phyloP scores from a whole-genome alignment of 2,888 invertebrate species.

The Melipona beecheii region DNA sequence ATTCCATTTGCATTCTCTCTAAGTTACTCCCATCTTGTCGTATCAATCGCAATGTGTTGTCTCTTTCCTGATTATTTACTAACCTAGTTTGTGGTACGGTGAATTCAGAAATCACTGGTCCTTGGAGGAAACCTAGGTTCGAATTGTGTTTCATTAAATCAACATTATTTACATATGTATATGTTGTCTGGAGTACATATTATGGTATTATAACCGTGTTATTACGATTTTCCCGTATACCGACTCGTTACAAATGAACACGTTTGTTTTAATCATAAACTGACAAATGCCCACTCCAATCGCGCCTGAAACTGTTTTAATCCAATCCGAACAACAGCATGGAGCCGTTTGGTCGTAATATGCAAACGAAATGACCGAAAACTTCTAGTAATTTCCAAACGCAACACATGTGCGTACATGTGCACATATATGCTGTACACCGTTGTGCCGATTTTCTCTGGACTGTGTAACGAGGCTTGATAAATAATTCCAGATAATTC shows the following conservation, averaged over 20 bases:
- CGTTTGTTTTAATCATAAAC: background rate
- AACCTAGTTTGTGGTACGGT: background rate
- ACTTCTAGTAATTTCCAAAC: constrained; percentile 2
- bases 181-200: background rate
- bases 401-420: too few relatives aligned
- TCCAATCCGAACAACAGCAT: background rate
- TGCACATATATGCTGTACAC: background rate
- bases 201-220: background rate
- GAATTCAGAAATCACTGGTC: constrained; percentile 2
- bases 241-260: background rate
- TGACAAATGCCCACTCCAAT: background rate
- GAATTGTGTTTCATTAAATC: background rate
- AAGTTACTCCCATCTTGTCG: constrained; percentile 25
- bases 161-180: constrained; percentile 1
- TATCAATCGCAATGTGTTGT: background rate
- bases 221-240: background rate
- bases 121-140: background rate
- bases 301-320: background rate
- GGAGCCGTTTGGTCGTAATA: background rate
- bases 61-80: background rate
- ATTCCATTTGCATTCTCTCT: constrained; percentile 22
- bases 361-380: background rate
- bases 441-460: constrained; percentile 12
- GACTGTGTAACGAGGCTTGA: background rate
- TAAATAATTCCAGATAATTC: background rate